phyloP scores from a whole-genome alignment of 2,113 vertebrate genomes.

The Cryptotis parvus region DNA sequence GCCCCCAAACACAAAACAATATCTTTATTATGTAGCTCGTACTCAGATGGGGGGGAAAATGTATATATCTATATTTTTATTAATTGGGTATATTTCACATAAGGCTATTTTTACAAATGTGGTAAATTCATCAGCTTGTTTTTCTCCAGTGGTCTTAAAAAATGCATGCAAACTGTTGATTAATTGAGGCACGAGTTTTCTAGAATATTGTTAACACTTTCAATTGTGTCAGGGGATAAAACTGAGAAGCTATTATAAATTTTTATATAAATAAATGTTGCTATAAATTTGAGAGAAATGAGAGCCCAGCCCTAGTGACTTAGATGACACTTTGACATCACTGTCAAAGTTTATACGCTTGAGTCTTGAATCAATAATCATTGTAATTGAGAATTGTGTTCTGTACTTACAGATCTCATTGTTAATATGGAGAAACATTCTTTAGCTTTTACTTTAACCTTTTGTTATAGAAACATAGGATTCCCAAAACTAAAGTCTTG shows the following conservation, averaged over 20 bases:
- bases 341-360: background rate
- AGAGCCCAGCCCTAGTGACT: background rate
- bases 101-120: too few relatives aligned
- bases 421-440: background rate
- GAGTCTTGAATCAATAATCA: slow-evolving; percentile 47
- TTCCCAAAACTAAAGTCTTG: background rate
- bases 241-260: slow-evolving; percentile 8
- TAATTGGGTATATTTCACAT: too few relatives aligned
- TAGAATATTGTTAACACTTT: slow-evolving; percentile 34
- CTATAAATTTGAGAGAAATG: slow-evolving; percentile 26
- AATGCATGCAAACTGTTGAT: background rate
- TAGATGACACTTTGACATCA: background rate
- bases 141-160: too few relatives aligned
- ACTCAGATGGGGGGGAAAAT: too few relatives aligned
- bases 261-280: background rate
- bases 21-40: too few relatives aligned
- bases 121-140: too few relatives aligned
- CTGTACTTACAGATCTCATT: slow-evolving; percentile 18
- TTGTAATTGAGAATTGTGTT: slow-evolving; percentile 20
- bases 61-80: too few relatives aligned
- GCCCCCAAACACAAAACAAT: too few relatives aligned
- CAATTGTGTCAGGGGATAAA: background rate
- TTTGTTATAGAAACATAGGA: background rate
- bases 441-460: background rate
- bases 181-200: background rate